A percentile compares a stretch with the other conserved stretches of the same genome.
These are phyloP conservation scores for Limanda limanda DNA, from an alignment of 2,113 vertebrate genomes.

Conservation along the genomic window DNA sequence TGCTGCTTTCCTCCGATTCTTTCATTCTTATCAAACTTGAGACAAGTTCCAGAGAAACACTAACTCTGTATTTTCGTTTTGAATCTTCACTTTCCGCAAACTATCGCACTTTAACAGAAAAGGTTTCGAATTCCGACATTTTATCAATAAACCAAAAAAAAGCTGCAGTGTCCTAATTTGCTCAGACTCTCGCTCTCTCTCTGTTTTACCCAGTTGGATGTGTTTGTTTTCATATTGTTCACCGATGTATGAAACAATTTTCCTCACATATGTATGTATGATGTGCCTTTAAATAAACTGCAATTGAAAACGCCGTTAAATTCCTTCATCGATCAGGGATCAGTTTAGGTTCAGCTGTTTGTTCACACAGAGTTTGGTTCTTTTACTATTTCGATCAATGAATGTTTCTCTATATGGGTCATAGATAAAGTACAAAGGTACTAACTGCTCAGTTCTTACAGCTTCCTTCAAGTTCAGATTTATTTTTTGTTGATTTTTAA, in stretches of 20 bases:
- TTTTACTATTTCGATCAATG: not conserved
- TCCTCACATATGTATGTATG: conserved; percentile 1
- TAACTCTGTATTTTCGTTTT: no score
- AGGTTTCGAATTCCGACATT: not conserved
- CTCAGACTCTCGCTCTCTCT: not conserved
- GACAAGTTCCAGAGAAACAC: no score
- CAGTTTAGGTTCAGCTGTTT: not conserved
- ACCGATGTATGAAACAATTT: conserved; percentile 18
- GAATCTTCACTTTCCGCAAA: not conserved
- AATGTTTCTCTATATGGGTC: not conserved
- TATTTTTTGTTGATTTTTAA: no score
- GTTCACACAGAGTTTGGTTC: not conserved
- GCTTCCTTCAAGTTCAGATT: no score
- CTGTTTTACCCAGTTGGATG: not conserved
- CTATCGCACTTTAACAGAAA: conserved; percentile 10
- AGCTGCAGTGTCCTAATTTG: not conserved
- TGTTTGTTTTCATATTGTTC: not conserved
- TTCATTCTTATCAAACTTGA: no score
- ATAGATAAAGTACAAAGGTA: not conserved
- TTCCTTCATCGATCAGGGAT: not conserved
- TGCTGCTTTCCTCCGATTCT: no score
- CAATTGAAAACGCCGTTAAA: not conserved
- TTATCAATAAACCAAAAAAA: not conserved
- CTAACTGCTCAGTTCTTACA: no score
- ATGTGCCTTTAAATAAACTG: conserved; percentile 2